A percentile compares a stretch with the other conserved stretches of the same genome.
phyloP scores from a whole-genome alignment of 1,140 invertebrate genomes.

The Drosophila leontia region DNA sequence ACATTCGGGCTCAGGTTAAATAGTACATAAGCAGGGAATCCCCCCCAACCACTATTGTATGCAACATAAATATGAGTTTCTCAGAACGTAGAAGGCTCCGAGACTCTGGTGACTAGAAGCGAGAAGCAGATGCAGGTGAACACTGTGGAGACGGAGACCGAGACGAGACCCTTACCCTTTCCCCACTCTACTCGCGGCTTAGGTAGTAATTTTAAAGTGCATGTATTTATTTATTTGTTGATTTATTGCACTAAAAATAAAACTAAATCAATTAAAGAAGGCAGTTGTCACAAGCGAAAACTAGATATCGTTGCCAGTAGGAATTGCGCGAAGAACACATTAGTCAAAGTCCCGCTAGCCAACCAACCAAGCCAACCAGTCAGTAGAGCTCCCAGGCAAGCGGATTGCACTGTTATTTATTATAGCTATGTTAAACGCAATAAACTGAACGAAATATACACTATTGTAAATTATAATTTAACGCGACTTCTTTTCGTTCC shows the following conservation, averaged over 20 bases:
- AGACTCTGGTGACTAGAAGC: constrained; percentile 64
- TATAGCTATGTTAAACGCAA: constrained; percentile 60
- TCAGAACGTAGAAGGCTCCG: constrained; percentile 54
- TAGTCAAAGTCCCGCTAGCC: constrained; percentile 42
- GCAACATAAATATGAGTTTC: constrained; percentile 69
- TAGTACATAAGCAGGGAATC: constrained; percentile 85
- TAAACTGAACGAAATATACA: constrained; percentile 42
- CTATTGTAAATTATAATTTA: constrained; percentile 58
- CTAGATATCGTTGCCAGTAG: constrained; percentile 35
- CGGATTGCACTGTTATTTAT: constrained; percentile 70
- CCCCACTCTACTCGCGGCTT: constrained; percentile 31
- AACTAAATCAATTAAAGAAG: constrained; percentile 50
- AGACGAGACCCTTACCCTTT: constrained; percentile 10
- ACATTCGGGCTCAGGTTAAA: constrained; percentile 96
- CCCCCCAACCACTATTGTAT: constrained; percentile 65
- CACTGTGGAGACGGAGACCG: constrained; percentile 29
- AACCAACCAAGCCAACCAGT: constrained; percentile 52
- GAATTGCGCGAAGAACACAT: constrained; percentile 27
- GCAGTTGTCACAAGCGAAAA: constrained; percentile 61
- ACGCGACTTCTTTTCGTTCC: constrained; percentile 31
- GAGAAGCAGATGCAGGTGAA: constrained; percentile 20
- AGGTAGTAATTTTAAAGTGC: constrained; percentile 74
- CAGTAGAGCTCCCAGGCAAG: constrained; percentile 34
- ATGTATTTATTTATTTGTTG: constrained; percentile 82
- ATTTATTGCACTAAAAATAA: constrained; percentile 75